Evolutionary conservation across 2,113 vertebrate species (phyloP), one percentile per base, ranked within the genome.

Genomic region (Ciconia boyciana): DNA sequence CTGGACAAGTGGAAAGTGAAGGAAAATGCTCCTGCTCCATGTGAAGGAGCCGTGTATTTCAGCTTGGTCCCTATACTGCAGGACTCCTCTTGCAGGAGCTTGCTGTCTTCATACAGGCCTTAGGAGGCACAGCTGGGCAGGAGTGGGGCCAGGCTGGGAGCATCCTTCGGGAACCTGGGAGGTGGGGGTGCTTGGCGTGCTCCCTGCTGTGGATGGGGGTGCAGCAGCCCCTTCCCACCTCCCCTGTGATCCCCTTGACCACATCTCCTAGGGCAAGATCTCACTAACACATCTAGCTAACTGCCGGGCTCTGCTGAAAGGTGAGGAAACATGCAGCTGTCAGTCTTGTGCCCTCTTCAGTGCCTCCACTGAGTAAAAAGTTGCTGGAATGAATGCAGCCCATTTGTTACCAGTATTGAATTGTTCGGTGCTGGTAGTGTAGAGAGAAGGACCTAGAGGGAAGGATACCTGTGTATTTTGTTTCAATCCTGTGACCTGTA

Each of bases 371-470:
- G 57, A 57, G 29, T 34, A 64, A 68, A 76, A 55, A 24, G 4
- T 32, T 70, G 15, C 41, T 85, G 39, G 2, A 1, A 51, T 65
- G 17, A 13, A 15, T 52, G 22, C 13, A 64, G 19, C 6, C 21
- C 14, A 1, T 90, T 74, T 41, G 4, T 51, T 69, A 71, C 2
- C 4, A 11, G 16, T 32, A 41, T 43, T 55, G 52, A 83, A 39
- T n/a, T 52, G 22, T 55, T 41, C 0, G 0, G 1, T 76, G 52
- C 39, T 34, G 13, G 26, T 68, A 26, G 6, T 64, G 14, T n/a
- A 60, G 28, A 74, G 39, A 58, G 39, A 46, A 78, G 8, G 11
- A 18, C 39, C 26, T 55, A 81, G 29, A 74, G 26, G 16, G 26
- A 52, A 36, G 9, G 22, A 18, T 39, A 14, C 10, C 32, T 8